These are phyloP conservation scores for Numenius arquata DNA, from an alignment of 2,113 vertebrate species.

Conservation along the genomic window DNA sequence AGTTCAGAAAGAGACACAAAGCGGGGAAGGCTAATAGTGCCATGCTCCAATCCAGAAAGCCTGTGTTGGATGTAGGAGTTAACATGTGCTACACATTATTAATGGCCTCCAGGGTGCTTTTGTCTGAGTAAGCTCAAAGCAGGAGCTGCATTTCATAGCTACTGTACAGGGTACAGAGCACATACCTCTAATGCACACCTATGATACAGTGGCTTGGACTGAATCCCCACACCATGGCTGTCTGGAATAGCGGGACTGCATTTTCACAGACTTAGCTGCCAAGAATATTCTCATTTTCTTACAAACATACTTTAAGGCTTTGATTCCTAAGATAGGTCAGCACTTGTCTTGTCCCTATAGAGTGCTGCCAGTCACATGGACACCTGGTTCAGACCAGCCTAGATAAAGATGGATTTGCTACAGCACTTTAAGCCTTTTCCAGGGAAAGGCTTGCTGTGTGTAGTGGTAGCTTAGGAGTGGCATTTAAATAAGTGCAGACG, in stretches of 20 bases:
- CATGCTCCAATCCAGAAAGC: not conserved
- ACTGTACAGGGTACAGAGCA: not conserved
- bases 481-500: not conserved
- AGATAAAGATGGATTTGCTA: not conserved
- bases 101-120: not conserved
- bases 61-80: not conserved
- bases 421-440: not conserved
- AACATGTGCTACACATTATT: not conserved
- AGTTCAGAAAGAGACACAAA: not conserved
- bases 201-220: not conserved
- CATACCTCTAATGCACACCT: not conserved
- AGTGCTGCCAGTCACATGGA: fast-evolving
- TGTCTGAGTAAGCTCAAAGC: not conserved
- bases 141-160: not conserved
- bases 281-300: not conserved
- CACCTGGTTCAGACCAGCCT: not conserved
- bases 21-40: not conserved
- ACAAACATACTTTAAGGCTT: not conserved
- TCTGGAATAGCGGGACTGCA: not conserved
- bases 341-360: not conserved
- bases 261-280: not conserved
- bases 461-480: not conserved
- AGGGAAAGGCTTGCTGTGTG: not conserved
- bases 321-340: not conserved
- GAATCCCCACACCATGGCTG: not conserved